These are phyloP conservation scores for Balaeniceps rex DNA, from an alignment of 2,113 vertebrate species.

Conservation along the genomic window DNA sequence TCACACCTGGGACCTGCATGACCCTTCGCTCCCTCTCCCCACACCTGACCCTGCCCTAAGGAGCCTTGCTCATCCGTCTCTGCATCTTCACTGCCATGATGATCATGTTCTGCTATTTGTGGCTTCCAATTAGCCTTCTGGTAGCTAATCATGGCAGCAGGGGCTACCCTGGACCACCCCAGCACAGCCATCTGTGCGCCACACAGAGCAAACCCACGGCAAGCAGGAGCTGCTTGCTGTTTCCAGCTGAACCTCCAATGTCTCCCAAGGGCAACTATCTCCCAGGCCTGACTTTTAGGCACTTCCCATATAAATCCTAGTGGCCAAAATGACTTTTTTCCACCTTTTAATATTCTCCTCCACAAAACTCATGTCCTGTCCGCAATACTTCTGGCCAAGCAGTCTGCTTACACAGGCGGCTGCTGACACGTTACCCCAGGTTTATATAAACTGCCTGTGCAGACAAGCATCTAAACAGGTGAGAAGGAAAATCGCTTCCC, in stretches of 20 bases:
- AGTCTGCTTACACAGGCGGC: neutral
- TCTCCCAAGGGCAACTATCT: neutral
- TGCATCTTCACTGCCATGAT: neutral
- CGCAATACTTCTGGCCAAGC: neutral
- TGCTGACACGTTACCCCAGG: neutral
- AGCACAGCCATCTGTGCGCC: neutral
- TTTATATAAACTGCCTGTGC: neutral
- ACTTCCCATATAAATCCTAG: neutral
- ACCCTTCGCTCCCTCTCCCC: too few relatives aligned
- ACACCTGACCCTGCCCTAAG: neutral
- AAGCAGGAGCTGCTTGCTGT: neutral
- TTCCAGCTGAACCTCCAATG: neutral
- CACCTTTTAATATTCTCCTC: neutral
- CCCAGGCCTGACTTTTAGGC: neutral
- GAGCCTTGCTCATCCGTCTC: neutral
- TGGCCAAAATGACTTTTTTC: neutral
- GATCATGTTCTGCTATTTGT: neutral
- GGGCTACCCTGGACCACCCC: neutral
- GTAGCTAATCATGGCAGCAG: fast-evolving
- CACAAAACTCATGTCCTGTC: neutral
- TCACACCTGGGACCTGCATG: neutral
- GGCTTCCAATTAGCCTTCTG: neutral
- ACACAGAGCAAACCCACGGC: neutral
- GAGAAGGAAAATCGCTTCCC: neutral
- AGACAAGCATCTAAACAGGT: fast-evolving